Conservation (phyloP, 2,797 vertebrate genomes). For the Myripristis murdjan region DNA sequence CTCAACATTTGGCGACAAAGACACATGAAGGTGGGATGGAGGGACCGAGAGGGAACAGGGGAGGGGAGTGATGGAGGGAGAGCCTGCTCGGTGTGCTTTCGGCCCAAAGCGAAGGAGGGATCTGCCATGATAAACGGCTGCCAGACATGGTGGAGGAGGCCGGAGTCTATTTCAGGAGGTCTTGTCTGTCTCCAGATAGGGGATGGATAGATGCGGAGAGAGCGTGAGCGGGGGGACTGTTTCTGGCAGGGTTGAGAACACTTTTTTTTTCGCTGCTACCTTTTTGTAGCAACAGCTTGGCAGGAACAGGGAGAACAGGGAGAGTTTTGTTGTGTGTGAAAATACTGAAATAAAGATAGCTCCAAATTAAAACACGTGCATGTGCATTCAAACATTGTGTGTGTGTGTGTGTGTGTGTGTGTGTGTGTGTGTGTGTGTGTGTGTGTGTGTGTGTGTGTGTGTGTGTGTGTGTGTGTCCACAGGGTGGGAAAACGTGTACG, state of each 20-base stretch:
- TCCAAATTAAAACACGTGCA: not conserved
- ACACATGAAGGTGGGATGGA: slow-evolving; percentile 49
- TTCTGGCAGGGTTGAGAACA: slow-evolving; percentile 57
- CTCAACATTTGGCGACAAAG: slow-evolving; percentile 60
- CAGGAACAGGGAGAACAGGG: slow-evolving; percentile 30
- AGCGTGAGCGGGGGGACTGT: slow-evolving; percentile 34
- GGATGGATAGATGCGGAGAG: slow-evolving; percentile 45
- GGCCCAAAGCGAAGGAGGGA: slow-evolving; percentile 41
- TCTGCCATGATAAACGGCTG: slow-evolving; percentile 52
- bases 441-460: slow-evolving; percentile 14
- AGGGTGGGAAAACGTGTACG: slow-evolving; percentile 99
- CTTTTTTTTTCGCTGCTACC: slow-evolving; percentile 43
- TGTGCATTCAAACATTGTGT: not conserved
- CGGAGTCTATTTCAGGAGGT: slow-evolving; percentile 70
- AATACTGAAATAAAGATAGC: slow-evolving; percentile 2
- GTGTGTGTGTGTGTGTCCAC: too few species aligned
- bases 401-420: not conserved
- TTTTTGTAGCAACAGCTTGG: slow-evolving; percentile 38
- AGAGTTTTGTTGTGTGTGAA: slow-evolving; percentile 1
- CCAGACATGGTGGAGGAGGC: slow-evolving; percentile 71
- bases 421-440: slow-evolving; percentile 24
- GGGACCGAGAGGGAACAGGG: slow-evolving; percentile 61
- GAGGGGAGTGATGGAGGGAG: slow-evolving; percentile 24
- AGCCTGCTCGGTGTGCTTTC: slow-evolving; percentile 50
- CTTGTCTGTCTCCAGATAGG: slow-evolving; percentile 51